Percentiles rank a stretch among this genome's conserved stretches.
These are phyloP conservation scores for Paramormyrops hopkinsi DNA, from an alignment of 2,797 vertebrate genomes.

Conservation along the genomic window DNA sequence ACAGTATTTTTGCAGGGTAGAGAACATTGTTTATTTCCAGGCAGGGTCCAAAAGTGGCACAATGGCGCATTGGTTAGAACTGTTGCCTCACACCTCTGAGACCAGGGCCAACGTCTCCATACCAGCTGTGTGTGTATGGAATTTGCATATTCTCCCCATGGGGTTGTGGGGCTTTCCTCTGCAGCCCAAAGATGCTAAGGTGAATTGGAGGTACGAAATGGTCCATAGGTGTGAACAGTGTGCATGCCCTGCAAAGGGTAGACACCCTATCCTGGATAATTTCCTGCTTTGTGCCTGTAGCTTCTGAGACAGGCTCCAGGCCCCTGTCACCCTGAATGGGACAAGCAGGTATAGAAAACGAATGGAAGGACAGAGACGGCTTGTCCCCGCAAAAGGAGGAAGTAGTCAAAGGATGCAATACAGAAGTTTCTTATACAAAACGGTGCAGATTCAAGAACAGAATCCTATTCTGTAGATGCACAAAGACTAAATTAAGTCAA, in stretches of 20 bases:
- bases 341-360: neutral
- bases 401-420: neutral
- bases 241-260: neutral
- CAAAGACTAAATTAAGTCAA: neutral
- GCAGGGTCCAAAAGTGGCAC: too few species aligned
- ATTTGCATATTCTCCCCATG: neutral
- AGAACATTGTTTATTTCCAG: neutral
- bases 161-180: neutral
- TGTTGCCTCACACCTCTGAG: too few species aligned
- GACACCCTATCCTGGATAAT: neutral
- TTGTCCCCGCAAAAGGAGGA: neutral
- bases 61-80: too few species aligned
- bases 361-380: neutral
- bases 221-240: neutral
- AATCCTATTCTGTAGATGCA: neutral
- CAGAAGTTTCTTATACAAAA: neutral
- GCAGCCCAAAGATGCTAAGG: neutral
- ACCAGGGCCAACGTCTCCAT: too few species aligned
- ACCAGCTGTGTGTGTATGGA: too few species aligned
- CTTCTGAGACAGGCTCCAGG: neutral
- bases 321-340: neutral
- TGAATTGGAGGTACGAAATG: neutral
- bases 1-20: neutral
- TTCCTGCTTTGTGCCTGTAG: neutral
- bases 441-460: neutral